Percentiles rank a stretch among this genome's conserved stretches.
Evolutionary conservation across 2,113 vertebrate species (phyloP).

Genomic region (Megalops atlanticus): DNA sequence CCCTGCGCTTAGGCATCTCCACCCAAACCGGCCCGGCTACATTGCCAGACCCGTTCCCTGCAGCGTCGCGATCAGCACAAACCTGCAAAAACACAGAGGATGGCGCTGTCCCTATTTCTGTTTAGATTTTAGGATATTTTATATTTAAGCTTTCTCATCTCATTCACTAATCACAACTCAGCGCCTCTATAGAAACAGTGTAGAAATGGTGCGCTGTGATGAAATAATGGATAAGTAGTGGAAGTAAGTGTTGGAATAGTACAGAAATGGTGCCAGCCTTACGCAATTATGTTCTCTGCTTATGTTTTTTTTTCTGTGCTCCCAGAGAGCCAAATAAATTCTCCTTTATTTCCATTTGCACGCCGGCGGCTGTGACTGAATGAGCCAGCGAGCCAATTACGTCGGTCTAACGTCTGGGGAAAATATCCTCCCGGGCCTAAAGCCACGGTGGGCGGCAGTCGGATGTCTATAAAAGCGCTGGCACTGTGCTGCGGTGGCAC

Average conservation of each 20-base stretch:
- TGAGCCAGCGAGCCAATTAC: slow-evolving; percentile 37
- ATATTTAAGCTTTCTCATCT: neutral
- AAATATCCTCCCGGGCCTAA: slow-evolving; percentile 36
- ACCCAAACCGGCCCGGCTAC: slow-evolving; percentile 45
- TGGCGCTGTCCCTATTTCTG: no score
- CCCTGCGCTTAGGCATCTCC: slow-evolving; percentile 55
- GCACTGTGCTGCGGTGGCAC: slow-evolving; percentile 20
- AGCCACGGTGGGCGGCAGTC: slow-evolving; percentile 34
- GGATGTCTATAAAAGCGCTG: slow-evolving; percentile 42
- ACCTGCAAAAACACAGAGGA: neutral
- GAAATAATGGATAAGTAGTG: no score
- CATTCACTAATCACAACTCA: no score
- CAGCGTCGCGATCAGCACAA: neutral
- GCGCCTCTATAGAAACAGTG: no score
- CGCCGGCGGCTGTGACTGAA: slow-evolving; percentile 11
- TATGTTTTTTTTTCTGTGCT: slow-evolving; percentile 19
- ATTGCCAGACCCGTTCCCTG: slow-evolving; percentile 42
- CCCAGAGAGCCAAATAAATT: slow-evolving; percentile 37
- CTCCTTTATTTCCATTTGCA: slow-evolving; percentile 29
- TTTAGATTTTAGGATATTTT: no score
- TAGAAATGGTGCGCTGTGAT: no score
- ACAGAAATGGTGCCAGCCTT: neutral
- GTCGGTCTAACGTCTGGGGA: no score
- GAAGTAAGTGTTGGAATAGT: no score
- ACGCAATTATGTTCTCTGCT: slow-evolving; percentile 31